A percentile compares a stretch with the other conserved stretches of the same genome.
phyloP scores from a whole-genome alignment of 2,113 vertebrate genomes.

The Solea senegalensis region DNA sequence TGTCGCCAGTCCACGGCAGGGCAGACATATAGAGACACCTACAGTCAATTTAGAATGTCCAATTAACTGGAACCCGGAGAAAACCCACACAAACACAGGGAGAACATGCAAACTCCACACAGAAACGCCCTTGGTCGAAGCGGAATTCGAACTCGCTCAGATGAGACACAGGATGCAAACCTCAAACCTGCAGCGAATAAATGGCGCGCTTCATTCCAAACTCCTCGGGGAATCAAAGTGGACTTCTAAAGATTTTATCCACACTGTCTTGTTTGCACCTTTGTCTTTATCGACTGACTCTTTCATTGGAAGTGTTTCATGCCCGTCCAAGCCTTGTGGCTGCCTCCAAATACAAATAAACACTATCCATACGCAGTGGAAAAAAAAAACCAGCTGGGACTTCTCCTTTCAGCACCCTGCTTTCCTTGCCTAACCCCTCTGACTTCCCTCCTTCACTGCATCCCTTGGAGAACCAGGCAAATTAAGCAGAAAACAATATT shows the following conservation, averaged over 20 bases:
- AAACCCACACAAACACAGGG: too few species aligned
- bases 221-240: slow-evolving; percentile 1
- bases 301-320: not conserved
- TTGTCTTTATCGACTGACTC: slow-evolving; percentile 1
- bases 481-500: slow-evolving; percentile 23
- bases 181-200: not conserved
- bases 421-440: not conserved
- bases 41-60: too few species aligned
- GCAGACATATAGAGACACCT: too few species aligned
- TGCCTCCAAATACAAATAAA: slow-evolving; percentile 3
- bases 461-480: slow-evolving; percentile 6
- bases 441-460: slow-evolving; percentile 5
- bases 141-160: too few species aligned
- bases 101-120: too few species aligned
- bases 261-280: not conserved
- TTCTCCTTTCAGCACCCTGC: not conserved
- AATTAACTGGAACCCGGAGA: too few species aligned
- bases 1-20: too few species aligned
- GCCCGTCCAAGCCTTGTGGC: not conserved
- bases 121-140: too few species aligned
- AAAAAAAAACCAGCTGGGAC: not conserved
- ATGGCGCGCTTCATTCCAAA: not conserved
- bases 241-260: not conserved
- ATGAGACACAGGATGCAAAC: not conserved
- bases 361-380: too few species aligned